phyloP scores from a whole-genome alignment of 2,113 vertebrate species.

The Centropus bengalensis region DNA sequence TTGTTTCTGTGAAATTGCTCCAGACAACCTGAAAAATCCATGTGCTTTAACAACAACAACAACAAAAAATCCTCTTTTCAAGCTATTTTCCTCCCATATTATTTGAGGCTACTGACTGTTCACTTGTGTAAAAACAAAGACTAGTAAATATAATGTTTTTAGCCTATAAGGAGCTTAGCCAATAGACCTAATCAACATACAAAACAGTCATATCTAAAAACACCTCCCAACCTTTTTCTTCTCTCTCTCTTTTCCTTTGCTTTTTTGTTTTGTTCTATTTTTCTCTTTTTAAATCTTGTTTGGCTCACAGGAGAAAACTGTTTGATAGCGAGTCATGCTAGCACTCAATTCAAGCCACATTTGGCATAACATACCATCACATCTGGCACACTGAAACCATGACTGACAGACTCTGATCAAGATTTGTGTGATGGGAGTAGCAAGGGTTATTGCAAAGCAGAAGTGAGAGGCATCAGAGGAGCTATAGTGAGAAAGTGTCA shows the following conservation, averaged over 20 bases:
- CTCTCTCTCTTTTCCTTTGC: too few relatives aligned
- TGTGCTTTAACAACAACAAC: not conserved
- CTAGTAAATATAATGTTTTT: not conserved
- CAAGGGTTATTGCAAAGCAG: slow-evolving; percentile 7
- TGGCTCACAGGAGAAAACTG: not conserved
- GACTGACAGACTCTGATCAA: slow-evolving; percentile 4
- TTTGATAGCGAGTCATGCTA: not conserved
- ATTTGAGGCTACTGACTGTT: not conserved
- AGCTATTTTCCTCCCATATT: slow-evolving; percentile 12
- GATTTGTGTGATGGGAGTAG: not conserved
- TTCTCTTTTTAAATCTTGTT: not conserved
- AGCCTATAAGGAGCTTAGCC: not conserved
- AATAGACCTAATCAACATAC: not conserved
- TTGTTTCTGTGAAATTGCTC: slow-evolving; percentile 62
- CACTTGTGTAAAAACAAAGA: not conserved
- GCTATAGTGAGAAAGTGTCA: not conserved
- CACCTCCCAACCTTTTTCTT: accelerated
- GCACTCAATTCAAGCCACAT: not conserved
- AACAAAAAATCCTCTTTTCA: not conserved
- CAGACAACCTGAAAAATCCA: slow-evolving; percentile 38
- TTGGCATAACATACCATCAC: not conserved
- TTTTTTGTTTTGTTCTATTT: too few relatives aligned
- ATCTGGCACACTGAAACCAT: slow-evolving; percentile 14
- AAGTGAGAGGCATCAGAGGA: not conserved
- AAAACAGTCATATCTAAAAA: not conserved